A percentile compares a stretch with the other conserved stretches of the same genome.
These are phyloP conservation scores for Dendrolimus punctatus DNA, from an alignment of 1,140 invertebrate genomes.

Conservation along the genomic window DNA sequence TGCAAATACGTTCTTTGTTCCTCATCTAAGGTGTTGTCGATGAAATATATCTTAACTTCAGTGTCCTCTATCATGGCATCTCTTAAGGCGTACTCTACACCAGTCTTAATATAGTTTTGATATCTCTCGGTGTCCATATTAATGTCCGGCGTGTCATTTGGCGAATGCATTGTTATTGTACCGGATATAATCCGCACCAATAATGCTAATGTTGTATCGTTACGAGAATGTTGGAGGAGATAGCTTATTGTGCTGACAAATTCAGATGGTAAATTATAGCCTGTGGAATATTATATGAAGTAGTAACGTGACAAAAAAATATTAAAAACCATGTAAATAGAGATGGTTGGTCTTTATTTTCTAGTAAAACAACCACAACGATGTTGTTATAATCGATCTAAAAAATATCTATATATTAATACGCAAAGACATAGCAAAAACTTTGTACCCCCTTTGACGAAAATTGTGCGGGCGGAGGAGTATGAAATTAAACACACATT, in stretches of 20 bases:
- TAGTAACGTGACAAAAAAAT: neutral
- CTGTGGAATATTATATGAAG: constrained; percentile 38
- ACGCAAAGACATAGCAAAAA: too few relatives aligned
- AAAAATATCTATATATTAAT: too few relatives aligned
- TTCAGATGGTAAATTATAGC: constrained; percentile 70
- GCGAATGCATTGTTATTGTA: constrained; percentile 54
- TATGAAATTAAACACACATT: too few relatives aligned
- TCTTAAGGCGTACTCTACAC: constrained; percentile 55
- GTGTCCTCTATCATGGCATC: constrained; percentile 53
- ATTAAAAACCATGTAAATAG: too few relatives aligned
- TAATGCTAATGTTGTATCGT: constrained; percentile 68
- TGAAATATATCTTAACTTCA: constrained; percentile 48
- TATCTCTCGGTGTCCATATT: constrained; percentile 49
- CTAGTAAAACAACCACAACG: too few relatives aligned
- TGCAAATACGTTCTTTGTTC: constrained; percentile 58
- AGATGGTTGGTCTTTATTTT: too few relatives aligned
- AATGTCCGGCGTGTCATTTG: constrained; percentile 45
- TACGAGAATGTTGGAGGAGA: constrained; percentile 70
- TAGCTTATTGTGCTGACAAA: constrained; percentile 71
- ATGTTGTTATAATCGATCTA: too few relatives aligned
- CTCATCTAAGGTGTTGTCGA: constrained; percentile 24
- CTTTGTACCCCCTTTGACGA: too few relatives aligned
- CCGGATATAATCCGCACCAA: constrained; percentile 70
- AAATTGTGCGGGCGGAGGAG: too few relatives aligned
- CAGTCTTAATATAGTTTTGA: constrained; percentile 50